Conservation (phyloP, 2,888 invertebrate species). For the Schizotus pectinicornis region DNA sequence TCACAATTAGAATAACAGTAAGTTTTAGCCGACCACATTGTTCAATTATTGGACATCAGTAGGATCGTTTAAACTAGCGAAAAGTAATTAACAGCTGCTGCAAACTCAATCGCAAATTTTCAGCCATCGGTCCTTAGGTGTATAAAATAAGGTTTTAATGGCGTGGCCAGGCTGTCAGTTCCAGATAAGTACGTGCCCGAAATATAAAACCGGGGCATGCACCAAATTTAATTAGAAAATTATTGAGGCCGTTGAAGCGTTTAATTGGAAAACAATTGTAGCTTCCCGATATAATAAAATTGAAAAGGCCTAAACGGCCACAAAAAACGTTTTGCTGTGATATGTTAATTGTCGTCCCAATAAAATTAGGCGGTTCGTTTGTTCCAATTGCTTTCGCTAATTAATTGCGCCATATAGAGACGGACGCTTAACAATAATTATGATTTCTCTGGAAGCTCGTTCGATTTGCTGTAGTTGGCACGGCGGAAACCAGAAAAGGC, state of each 20-base stretch:
- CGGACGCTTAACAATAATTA: too few species aligned
- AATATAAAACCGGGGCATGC: constrained; percentile 23
- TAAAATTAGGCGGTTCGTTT: constrained; percentile 9
- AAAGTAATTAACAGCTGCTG: too few species aligned
- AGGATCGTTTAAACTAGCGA: too few species aligned
- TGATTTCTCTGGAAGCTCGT: too few species aligned
- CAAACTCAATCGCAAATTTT: too few species aligned
- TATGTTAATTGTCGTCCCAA: neutral
- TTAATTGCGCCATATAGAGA: too few species aligned
- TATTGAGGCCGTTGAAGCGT: constrained; percentile 40
- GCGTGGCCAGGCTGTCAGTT: constrained; percentile 10
- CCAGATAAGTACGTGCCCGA: constrained; percentile 11
- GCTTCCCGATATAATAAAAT: constrained; percentile 25
- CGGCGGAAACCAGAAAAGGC: too few species aligned
- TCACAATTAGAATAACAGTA: neutral
- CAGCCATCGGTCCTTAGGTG: too few species aligned
- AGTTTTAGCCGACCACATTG: too few species aligned
- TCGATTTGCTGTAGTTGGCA: too few species aligned
- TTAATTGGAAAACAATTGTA: constrained; percentile 46
- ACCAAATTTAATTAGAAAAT: constrained; percentile 41
- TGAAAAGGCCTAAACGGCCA: constrained; percentile 6
- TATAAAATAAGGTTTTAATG: neutral
- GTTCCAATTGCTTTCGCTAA: too few species aligned
- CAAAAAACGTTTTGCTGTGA: constrained; percentile 1
- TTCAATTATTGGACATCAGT: too few species aligned